phyloP scores from a whole-genome alignment of 2,113 vertebrate genomes.

The Charina bottae region DNA sequence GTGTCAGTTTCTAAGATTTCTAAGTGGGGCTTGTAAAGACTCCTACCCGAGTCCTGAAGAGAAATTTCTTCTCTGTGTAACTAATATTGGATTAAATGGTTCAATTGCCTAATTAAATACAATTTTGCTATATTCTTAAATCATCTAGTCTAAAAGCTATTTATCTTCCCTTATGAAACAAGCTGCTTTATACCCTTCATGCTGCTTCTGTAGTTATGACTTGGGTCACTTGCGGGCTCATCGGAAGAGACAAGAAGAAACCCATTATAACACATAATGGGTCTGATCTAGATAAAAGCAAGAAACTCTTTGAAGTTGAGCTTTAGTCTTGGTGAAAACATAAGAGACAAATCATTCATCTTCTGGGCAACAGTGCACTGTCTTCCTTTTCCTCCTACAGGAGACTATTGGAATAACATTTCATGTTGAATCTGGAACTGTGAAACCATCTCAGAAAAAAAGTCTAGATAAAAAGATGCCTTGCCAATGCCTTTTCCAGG shows the following conservation, averaged over 20 bases:
- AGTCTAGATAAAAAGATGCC: not conserved
- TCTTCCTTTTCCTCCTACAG: not conserved
- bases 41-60: not conserved
- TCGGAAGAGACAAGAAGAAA: not conserved
- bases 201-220: not conserved
- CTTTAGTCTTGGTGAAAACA: not conserved
- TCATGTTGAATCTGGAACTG: not conserved
- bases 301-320: not conserved
- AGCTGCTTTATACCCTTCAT: not conserved
- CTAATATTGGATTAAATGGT: not conserved
- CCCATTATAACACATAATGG: not conserved
- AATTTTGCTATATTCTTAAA: not conserved
- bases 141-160: not conserved
- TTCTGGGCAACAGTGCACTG: not conserved
- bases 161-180: not conserved
- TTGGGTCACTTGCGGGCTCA: not conserved
- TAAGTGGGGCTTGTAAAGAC: not conserved
- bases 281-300: not conserved
- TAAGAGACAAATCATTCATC: not conserved
- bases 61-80: not conserved
- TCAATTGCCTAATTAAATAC: not conserved
- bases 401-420: not conserved
- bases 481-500: not conserved
- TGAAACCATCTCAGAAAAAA: not conserved
- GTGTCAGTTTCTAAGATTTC: not conserved